A percentile compares a stretch with the other conserved stretches of the same genome.
Conservation (phyloP, 2,113 vertebrate genomes). For the Carassius auratus region DNA sequence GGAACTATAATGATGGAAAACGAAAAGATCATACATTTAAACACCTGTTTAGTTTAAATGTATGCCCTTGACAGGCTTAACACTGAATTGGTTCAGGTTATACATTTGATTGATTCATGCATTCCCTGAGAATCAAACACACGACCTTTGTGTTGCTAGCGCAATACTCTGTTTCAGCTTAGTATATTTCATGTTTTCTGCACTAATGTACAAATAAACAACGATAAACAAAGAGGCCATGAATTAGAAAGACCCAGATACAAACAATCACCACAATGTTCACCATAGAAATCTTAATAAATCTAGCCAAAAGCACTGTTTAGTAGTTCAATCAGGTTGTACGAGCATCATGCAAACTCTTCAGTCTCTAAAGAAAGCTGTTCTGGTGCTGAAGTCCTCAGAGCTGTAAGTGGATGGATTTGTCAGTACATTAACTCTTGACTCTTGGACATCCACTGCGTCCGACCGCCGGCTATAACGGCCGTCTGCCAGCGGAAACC, state of each 20-base stretch:
- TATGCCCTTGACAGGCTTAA: neutral
- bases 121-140: too few species aligned
- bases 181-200: neutral
- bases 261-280: neutral
- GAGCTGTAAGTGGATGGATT: slow-evolving; percentile 21
- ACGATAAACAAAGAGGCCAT: neutral
- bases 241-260: neutral
- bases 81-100: neutral
- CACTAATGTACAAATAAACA: neutral
- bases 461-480: slow-evolving; percentile 18
- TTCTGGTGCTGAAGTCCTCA: neutral
- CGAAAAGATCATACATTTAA: neutral
- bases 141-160: neutral
- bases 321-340: neutral
- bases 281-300: neutral
- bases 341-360: neutral
- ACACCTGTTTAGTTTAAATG: neutral
- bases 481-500: slow-evolving; percentile 25
- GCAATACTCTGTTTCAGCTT: neutral
- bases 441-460: slow-evolving; percentile 23
- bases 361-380: neutral
- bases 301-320: neutral
- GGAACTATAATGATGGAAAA: too few species aligned
- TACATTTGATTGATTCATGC: neutral
- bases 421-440: slow-evolving; percentile 37